These are phyloP conservation scores for Megaleporinus macrocephalus DNA, from an alignment of 2,113 vertebrate genomes.

Conservation along the genomic window DNA sequence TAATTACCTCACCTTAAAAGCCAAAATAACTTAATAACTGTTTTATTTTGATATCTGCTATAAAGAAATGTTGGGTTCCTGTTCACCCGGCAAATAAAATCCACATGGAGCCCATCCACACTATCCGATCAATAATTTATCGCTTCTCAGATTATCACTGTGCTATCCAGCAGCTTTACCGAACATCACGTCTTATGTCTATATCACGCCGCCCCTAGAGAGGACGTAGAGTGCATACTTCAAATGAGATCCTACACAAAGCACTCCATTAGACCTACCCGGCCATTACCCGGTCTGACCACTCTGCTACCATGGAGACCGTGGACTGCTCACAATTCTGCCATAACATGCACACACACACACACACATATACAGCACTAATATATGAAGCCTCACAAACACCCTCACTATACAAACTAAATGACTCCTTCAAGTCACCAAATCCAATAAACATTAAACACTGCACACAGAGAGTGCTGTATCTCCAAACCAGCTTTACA, in stretches of 20 bases:
- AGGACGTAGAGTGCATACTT: not conserved
- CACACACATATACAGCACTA: not conserved
- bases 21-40: no score
- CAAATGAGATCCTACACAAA: not conserved
- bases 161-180: no score
- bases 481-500: no score
- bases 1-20: no score
- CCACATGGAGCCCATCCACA: no score
- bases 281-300: not conserved
- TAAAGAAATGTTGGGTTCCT: no score
- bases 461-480: no score
- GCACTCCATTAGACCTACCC: conserved; percentile 11
- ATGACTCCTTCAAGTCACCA: not conserved
- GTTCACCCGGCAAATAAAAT: no score
- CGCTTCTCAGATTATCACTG: no score
- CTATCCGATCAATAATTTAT: no score
- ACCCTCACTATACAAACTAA: not conserved
- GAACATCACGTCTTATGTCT: no score
- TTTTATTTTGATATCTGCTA: no score
- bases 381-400: not conserved
- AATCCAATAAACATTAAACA: not conserved
- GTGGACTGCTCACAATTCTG: not conserved
- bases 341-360: not conserved
- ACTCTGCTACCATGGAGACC: conserved; percentile 47
- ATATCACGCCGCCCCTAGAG: not conserved